Percentiles rank a stretch among this genome's conserved stretches.
Evolutionary conservation across 2,888 invertebrate species (phyloP).

Genomic region (Chloroclystis v-ata): DNA sequence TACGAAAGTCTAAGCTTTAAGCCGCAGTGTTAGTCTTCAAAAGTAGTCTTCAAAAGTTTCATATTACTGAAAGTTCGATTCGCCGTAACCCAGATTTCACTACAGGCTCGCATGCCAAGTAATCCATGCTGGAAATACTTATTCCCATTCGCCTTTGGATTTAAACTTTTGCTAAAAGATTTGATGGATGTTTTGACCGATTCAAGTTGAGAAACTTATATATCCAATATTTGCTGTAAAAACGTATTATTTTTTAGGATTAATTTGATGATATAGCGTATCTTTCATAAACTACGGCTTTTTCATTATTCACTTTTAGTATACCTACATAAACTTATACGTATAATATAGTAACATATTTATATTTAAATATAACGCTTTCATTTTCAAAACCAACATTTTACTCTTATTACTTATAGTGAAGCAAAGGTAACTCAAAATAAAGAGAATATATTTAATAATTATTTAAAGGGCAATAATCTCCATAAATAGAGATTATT

Average conservation of each 20-base stretch:
- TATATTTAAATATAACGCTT: too few relatives aligned
- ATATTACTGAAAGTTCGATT: constrained; percentile 50
- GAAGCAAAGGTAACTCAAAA: too few relatives aligned
- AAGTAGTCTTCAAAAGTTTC: constrained; percentile 58
- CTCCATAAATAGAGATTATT: constrained; percentile 8
- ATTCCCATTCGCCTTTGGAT: constrained; percentile 4
- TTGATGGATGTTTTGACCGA: too few relatives aligned
- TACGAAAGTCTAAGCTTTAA: constrained; percentile 20
- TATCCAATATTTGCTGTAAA: too few relatives aligned
- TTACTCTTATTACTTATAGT: too few relatives aligned
- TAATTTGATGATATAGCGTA: background rate
- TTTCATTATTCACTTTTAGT: too few relatives aligned
- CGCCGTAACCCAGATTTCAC: constrained; percentile 56
- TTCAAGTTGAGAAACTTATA: too few relatives aligned
- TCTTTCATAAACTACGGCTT: too few relatives aligned
- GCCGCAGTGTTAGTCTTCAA: constrained; percentile 40
- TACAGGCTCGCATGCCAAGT: constrained; percentile 18
- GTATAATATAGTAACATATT: too few relatives aligned
- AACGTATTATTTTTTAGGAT: background rate
- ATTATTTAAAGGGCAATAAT: constrained; percentile 3
- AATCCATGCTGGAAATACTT: constrained; percentile 4
- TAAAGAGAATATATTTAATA: too few relatives aligned
- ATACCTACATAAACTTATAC: too few relatives aligned
- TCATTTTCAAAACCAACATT: too few relatives aligned
- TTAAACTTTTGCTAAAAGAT: background rate